These are phyloP conservation scores for Drosophila dunni DNA, from an alignment of 1,140 invertebrate genomes.

Conservation along the genomic window DNA sequence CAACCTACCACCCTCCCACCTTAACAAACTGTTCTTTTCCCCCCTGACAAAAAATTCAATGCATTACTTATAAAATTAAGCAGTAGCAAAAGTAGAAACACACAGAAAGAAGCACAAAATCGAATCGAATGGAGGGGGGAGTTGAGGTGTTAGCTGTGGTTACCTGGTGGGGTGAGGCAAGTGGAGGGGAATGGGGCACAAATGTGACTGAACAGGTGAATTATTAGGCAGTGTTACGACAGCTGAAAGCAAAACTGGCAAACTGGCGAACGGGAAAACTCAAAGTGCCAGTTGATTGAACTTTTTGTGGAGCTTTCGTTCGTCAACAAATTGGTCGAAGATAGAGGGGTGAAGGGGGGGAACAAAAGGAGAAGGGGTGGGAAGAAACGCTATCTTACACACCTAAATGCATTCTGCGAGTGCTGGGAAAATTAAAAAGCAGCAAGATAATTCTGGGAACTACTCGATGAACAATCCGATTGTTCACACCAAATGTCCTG, in stretches of 20 bases:
- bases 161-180: not conserved
- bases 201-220: constrained; percentile 63
- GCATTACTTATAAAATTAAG: constrained; percentile 76
- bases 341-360: not conserved
- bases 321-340: constrained; percentile 1
- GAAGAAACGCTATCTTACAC: constrained; percentile 59
- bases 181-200: not conserved
- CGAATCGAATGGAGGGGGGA: constrained; percentile 18
- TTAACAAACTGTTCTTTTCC: not conserved
- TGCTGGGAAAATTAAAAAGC: constrained; percentile 22
- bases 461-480: constrained; percentile 30
- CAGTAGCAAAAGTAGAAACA: constrained; percentile 59
- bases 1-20: not conserved
- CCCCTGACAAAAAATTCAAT: constrained; percentile 42
- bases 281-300: constrained; percentile 63
- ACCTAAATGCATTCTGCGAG: constrained; percentile 10
- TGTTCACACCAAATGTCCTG: constrained; percentile 39
- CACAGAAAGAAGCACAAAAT: constrained; percentile 46
- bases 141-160: not conserved
- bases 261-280: constrained; percentile 26
- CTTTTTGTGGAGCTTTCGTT: constrained; percentile 45
- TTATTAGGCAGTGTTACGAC: constrained; percentile 51
- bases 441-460: constrained; percentile 12
- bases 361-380: not conserved
- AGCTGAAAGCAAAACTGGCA: constrained; percentile 5